Conservation (phyloP, 2,113 vertebrate genomes). For the Gopherus evgoodei region DNA sequence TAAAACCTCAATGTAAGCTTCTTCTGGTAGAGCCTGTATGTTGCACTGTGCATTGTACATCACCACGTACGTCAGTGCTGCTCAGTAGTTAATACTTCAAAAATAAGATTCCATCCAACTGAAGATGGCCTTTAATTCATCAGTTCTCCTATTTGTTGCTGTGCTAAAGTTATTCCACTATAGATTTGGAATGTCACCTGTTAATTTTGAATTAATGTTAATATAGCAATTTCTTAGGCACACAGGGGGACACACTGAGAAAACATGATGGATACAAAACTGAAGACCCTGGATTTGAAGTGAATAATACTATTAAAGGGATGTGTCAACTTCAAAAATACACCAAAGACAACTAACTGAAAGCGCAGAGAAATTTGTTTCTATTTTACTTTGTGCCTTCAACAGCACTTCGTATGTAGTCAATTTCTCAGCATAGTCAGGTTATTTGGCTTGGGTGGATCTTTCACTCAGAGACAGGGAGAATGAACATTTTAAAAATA, state of each 20-base stretch:
- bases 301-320: neutral
- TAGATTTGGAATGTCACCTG: neutral
- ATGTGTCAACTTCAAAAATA: neutral
- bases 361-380: neutral
- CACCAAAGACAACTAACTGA: neutral
- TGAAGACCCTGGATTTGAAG: neutral
- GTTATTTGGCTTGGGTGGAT: neutral
- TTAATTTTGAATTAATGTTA: neutral
- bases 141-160: neutral
- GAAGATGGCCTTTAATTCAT: neutral
- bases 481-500: neutral
- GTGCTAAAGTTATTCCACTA: neutral
- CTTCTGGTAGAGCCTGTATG: neutral
- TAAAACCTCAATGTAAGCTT: neutral
- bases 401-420: neutral
- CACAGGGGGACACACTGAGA: accelerated
- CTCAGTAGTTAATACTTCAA: accelerated
- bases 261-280: neutral
- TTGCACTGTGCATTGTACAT: neutral
- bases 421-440: neutral
- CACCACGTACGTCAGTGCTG: accelerated
- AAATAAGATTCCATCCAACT: neutral
- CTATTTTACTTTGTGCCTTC: neutral
- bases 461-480: neutral
- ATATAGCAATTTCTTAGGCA: neutral